Evolutionary conservation across 2,113 vertebrate genomes (phyloP).

Genomic region (Antigone vipio): DNA sequence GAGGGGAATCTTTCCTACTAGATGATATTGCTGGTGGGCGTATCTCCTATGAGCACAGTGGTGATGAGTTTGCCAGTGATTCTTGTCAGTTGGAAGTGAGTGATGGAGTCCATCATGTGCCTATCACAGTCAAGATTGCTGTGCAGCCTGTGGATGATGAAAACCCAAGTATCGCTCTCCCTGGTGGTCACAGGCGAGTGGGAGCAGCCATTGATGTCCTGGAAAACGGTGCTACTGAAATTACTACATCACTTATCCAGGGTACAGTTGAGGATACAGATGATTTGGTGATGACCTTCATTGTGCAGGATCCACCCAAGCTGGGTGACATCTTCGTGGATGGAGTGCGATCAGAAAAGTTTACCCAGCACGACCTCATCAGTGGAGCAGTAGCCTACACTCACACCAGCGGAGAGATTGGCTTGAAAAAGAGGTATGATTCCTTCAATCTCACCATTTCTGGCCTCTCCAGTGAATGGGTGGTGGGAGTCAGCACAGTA

Average conservation of each 20-base stretch:
- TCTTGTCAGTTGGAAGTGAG: conserved; percentile 62
- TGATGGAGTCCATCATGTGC: conserved; percentile 59
- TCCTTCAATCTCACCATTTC: conserved; percentile 65
- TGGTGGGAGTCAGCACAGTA: conserved; percentile 44
- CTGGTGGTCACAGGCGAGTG: not conserved
- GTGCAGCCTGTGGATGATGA: conserved; percentile 46
- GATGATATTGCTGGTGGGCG: conserved; percentile 76
- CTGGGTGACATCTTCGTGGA: conserved; percentile 55
- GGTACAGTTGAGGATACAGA: conserved; percentile 44
- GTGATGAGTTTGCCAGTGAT: conserved; percentile 50
- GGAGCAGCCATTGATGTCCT: conserved; percentile 57
- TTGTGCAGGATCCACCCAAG: conserved; percentile 61
- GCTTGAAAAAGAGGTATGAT: conserved; percentile 53
- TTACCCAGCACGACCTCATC: conserved; percentile 69
- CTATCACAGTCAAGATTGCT: conserved; percentile 50
- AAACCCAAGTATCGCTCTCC: conserved; percentile 26
- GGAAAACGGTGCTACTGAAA: conserved; percentile 61
- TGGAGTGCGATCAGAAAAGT: conserved; percentile 36
- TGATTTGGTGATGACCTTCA: conserved; percentile 55
- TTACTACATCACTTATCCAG: conserved; percentile 46
- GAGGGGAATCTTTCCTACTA: conserved; percentile 77
- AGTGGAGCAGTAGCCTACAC: conserved; percentile 50
- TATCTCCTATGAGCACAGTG: conserved; percentile 72
- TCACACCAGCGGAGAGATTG: conserved; percentile 69
- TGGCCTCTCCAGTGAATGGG: conserved; percentile 40